Percentiles rank a stretch among this genome's conserved stretches.
These are phyloP conservation scores for Drosophila oshimai DNA, from an alignment of 1,140 invertebrate genomes.

Conservation along the genomic window DNA sequence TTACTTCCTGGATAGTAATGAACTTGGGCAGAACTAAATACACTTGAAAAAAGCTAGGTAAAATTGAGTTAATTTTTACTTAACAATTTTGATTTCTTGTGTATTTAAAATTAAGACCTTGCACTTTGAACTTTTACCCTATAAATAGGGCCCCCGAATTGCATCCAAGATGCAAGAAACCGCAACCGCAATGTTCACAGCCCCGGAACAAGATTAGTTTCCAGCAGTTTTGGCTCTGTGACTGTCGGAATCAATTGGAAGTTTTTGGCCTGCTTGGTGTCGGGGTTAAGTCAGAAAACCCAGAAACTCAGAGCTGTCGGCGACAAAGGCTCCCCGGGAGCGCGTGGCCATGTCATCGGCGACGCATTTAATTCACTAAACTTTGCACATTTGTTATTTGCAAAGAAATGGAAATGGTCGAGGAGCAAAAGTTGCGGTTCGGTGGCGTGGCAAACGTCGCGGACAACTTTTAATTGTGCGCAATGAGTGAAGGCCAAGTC, in stretches of 20 bases:
- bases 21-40: too few relatives aligned
- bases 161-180: not conserved
- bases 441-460: slow-evolving; percentile 16
- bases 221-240: not conserved
- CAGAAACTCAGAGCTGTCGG: not conserved
- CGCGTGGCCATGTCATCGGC: slow-evolving; percentile 21
- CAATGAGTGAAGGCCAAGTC: slow-evolving; percentile 54
- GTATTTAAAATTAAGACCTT: not conserved
- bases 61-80: too few relatives aligned
- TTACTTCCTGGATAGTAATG: too few relatives aligned
- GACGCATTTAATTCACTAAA: slow-evolving; percentile 70
- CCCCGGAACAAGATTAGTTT: slow-evolving; percentile 21
- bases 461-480: slow-evolving; percentile 72
- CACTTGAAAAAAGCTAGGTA: too few relatives aligned
- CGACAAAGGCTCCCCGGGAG: slow-evolving; percentile 3
- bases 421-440: slow-evolving; percentile 31
- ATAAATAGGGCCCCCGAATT: too few relatives aligned
- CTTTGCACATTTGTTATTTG: slow-evolving; percentile 67
- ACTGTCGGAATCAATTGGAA: slow-evolving; percentile 21
- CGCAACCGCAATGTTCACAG: not conserved
- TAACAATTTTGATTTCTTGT: too few relatives aligned
- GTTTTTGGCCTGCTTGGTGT: not conserved
- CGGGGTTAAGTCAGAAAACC: too few relatives aligned
- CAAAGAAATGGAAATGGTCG: not conserved
- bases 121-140: not conserved